These are phyloP conservation scores for Agapornis canus DNA, from an alignment of 2,797 vertebrate species.

Conservation along the genomic window DNA sequence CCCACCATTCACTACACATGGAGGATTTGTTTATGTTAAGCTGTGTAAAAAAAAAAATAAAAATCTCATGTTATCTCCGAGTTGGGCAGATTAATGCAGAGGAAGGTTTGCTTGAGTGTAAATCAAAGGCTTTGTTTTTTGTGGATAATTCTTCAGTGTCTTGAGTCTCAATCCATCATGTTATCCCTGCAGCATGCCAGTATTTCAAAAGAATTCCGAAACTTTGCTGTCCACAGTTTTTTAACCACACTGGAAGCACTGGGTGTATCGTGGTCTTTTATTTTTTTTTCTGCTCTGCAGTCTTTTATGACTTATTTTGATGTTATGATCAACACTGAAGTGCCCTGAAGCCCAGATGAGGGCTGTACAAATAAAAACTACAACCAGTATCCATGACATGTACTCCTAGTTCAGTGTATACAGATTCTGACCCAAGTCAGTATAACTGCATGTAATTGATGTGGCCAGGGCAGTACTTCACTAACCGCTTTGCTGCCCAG, in stretches of 20 bases:
- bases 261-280: neutral
- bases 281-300: neutral
- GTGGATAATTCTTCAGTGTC: neutral
- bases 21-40: slow-evolving; percentile 48
- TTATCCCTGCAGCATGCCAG: neutral
- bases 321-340: neutral
- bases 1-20: neutral
- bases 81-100: slow-evolving; percentile 34
- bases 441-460: neutral
- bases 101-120: slow-evolving; percentile 62
- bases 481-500: neutral
- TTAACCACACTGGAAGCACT: neutral
- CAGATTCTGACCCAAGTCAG: neutral
- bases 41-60: neutral
- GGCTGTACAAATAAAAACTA: neutral
- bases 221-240: neutral
- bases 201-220: slow-evolving; percentile 19
- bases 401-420: neutral
- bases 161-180: slow-evolving; percentile 34
- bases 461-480: neutral
- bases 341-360: neutral
- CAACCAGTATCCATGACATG: neutral
- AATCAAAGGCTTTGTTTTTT: slow-evolving; percentile 61
- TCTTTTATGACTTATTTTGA: neutral
- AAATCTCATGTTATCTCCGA: slow-evolving; percentile 7